A percentile compares a stretch with the other conserved stretches of the same genome.
These are phyloP conservation scores for Cyclina sinensis DNA, from an alignment of 1,140 invertebrate genomes.

Conservation along the genomic window DNA sequence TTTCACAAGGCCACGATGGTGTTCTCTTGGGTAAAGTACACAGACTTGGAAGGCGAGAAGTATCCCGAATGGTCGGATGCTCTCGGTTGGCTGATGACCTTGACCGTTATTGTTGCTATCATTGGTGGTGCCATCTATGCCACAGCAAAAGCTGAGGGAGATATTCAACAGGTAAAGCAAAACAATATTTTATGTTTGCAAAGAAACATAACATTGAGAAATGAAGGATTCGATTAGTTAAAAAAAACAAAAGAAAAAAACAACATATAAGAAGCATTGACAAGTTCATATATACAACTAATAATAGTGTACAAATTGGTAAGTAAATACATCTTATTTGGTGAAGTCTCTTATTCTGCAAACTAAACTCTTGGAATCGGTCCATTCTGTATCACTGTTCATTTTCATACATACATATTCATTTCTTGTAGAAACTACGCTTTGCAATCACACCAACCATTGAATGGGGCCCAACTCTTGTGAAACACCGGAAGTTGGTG, in stretches of 20 bases:
- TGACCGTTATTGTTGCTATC: conserved; percentile 85
- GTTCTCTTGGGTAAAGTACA: conserved; percentile 95
- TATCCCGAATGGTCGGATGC: conserved; percentile 88
- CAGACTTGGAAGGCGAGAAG: conserved; percentile 88
- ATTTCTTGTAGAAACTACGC: conserved; percentile 64
- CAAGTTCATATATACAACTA: too few species aligned
- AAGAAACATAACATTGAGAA: too few species aligned
- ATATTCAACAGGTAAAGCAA: too few species aligned
- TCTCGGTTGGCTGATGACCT: conserved; percentile 87
- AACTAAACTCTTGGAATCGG: too few species aligned
- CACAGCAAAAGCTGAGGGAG: conserved; percentile 78
- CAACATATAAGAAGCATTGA: too few species aligned
- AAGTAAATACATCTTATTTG: too few species aligned
- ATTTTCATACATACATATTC: background rate
- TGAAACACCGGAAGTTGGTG: conserved; percentile 70
- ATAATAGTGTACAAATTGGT: too few species aligned
- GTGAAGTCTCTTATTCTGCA: too few species aligned
- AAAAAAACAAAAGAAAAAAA: too few species aligned
- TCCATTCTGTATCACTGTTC: too few species aligned
- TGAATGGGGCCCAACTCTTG: conserved; percentile 80
- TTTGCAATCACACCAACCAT: conserved; percentile 66
- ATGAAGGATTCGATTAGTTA: too few species aligned
- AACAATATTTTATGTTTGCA: too few species aligned
- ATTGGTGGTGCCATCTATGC: conserved; percentile 87
- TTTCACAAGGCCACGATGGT: conserved; percentile 93